These are phyloP conservation scores for Stichodactyla helianthus DNA, from an alignment of 64 coral and sea anemone genomes.

Conservation along the genomic window DNA sequence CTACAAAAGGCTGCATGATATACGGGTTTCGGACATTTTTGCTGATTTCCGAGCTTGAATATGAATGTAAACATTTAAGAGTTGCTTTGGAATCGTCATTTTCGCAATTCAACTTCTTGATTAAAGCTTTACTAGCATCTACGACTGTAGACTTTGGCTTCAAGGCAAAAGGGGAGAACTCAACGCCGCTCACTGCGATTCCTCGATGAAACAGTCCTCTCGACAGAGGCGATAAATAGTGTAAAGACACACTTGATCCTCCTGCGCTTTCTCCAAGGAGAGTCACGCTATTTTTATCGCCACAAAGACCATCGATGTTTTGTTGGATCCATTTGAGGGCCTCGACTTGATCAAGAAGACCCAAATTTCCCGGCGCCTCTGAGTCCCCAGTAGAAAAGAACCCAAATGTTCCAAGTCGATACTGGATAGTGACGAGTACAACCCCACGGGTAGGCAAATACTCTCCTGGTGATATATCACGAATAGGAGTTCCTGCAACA, in stretches of 20 bases:
- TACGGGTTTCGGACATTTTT: not conserved
- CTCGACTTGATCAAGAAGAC: constrained; percentile 82
- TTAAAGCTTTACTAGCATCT: constrained; percentile 21
- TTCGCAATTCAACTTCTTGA: constrained; percentile 10
- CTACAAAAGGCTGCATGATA: constrained; percentile 42
- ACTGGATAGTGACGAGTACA: constrained; percentile 70
- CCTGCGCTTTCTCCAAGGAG: constrained; percentile 75
- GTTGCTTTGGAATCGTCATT: constrained; percentile 6
- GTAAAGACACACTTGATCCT: constrained; percentile 64
- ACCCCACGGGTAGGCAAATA: constrained; percentile 57
- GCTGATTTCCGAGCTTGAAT: not conserved
- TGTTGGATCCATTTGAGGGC: constrained; percentile 66
- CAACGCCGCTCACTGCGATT: constrained; percentile 69
- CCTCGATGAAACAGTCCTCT: constrained; percentile 61
- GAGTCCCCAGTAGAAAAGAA: constrained; percentile 70
- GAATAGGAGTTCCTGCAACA: constrained; percentile 60
- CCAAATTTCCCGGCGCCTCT: constrained; percentile 73
- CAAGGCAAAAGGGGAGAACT: constrained; percentile 61
- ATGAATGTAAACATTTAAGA: constrained; percentile 47
- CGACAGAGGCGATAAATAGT: constrained; percentile 51
- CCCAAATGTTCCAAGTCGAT: constrained; percentile 72
- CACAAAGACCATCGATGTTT: constrained; percentile 57
- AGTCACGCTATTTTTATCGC: constrained; percentile 54
- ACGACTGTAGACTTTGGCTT: constrained; percentile 18
- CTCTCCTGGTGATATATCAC: constrained; percentile 54